Conservation (phyloP, 2,113 vertebrate species). For the Cricetomys ansorgei region DNA sequence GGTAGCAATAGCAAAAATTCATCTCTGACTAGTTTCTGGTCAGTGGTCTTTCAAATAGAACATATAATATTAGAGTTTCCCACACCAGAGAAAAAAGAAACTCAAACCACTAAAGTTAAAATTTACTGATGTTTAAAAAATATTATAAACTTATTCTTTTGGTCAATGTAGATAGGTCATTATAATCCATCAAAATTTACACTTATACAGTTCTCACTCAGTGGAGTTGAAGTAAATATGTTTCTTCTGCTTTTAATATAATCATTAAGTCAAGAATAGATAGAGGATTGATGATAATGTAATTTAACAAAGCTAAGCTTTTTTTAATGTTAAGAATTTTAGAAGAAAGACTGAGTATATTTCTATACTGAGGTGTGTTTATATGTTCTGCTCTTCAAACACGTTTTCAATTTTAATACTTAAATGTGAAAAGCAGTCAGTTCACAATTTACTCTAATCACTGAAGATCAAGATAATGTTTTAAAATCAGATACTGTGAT, state of each 20-base stretch:
- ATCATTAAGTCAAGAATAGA: not conserved
- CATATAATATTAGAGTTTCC: not conserved
- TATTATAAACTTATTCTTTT: constrained; percentile 5
- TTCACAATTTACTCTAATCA: constrained; percentile 61
- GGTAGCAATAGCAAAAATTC: not conserved
- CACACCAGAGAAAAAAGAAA: not conserved
- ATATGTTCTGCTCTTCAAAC: constrained; percentile 61
- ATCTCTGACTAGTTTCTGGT: not conserved
- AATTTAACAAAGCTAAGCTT: not conserved
- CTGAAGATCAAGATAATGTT: constrained; percentile 62
- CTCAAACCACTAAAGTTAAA: not conserved
- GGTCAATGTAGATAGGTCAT: not conserved
- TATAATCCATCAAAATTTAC: not conserved
- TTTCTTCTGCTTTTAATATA: not conserved
- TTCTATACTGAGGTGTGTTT: not conserved
- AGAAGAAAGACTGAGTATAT: not conserved
- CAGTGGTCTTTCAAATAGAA: not conserved
- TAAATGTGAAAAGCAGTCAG: constrained; percentile 66
- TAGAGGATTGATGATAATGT: not conserved
- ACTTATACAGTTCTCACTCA: not conserved
- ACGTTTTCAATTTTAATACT: constrained; percentile 59
- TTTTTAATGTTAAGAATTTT: constrained; percentile 41
- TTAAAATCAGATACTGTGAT: constrained; percentile 62
- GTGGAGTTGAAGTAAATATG: not conserved
- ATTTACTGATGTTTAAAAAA: constrained; percentile 27